These are phyloP conservation scores for Lithophane ornitopus DNA, from an alignment of 2,888 invertebrate species.

Conservation along the genomic window DNA sequence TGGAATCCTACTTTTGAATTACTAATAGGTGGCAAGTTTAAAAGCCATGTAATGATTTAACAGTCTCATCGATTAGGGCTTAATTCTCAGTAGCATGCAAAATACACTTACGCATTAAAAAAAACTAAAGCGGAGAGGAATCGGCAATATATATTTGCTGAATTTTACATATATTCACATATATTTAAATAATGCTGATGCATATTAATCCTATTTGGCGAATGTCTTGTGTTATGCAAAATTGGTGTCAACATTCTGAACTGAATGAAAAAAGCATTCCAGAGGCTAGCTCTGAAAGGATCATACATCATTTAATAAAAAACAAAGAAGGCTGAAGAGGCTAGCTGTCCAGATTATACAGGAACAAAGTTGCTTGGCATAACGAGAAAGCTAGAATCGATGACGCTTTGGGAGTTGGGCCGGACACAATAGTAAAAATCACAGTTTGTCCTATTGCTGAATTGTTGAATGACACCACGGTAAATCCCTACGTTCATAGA, in stretches of 20 bases:
- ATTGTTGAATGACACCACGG: not conserved
- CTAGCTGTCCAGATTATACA: not conserved
- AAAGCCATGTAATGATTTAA: constrained; percentile 33
- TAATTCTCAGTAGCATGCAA: constrained; percentile 13
- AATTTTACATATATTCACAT: not conserved
- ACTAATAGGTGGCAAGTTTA: constrained; percentile 41
- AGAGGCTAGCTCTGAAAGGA: too few relatives aligned
- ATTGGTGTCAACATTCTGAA: not conserved
- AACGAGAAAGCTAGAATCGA: not conserved
- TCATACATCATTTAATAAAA: not conserved
- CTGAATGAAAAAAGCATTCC: not conserved
- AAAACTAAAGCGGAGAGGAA: not conserved
- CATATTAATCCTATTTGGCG: not conserved
- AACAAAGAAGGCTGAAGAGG: not conserved
- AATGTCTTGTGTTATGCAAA: not conserved
- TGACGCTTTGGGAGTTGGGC: not conserved
- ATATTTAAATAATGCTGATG: not conserved
- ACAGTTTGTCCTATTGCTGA: not conserved
- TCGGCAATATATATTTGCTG: not conserved
- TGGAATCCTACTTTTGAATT: constrained; percentile 42
- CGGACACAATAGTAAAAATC: not conserved
- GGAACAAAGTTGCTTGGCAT: not conserved
- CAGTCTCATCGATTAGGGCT: constrained; percentile 19
- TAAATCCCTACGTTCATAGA: not conserved
- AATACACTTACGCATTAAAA: not conserved